Percentiles rank a stretch among this genome's conserved stretches.
phyloP scores from a whole-genome alignment of 2,888 invertebrate species.

The Agapostemon virescens region DNA sequence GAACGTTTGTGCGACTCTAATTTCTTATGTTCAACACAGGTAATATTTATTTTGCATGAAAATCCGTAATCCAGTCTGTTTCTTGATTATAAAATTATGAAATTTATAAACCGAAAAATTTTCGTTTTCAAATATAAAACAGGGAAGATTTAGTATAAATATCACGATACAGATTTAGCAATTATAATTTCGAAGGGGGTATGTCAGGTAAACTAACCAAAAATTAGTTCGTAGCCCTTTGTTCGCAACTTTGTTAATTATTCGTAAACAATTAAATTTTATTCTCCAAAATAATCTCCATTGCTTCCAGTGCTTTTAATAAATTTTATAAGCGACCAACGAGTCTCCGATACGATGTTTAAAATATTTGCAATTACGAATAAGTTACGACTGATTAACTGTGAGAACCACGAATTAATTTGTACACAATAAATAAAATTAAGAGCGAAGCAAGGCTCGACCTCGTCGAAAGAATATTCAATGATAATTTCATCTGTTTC shows the following conservation, averaged over 20 bases:
- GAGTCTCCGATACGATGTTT: neutral
- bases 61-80: neutral
- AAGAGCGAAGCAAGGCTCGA: neutral
- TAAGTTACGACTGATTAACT: neutral
- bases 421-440: neutral
- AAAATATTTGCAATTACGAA: neutral
- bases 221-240: neutral
- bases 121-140: neutral
- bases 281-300: neutral
- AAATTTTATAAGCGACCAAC: neutral
- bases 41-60: too few species aligned
- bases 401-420: neutral
- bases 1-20: neutral
- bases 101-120: neutral
- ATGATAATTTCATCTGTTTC: neutral
- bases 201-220: neutral
- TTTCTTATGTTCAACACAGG: too few species aligned
- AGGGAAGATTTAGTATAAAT: too few species aligned
- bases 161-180: neutral
- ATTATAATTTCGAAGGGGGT: neutral
- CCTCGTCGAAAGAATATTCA: neutral
- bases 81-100: too few species aligned
- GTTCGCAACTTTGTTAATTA: neutral
- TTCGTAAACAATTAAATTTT: neutral
- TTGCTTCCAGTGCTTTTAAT: neutral